phyloP scores from a whole-genome alignment of 2,113 vertebrate genomes.

The Maylandia zebra region DNA sequence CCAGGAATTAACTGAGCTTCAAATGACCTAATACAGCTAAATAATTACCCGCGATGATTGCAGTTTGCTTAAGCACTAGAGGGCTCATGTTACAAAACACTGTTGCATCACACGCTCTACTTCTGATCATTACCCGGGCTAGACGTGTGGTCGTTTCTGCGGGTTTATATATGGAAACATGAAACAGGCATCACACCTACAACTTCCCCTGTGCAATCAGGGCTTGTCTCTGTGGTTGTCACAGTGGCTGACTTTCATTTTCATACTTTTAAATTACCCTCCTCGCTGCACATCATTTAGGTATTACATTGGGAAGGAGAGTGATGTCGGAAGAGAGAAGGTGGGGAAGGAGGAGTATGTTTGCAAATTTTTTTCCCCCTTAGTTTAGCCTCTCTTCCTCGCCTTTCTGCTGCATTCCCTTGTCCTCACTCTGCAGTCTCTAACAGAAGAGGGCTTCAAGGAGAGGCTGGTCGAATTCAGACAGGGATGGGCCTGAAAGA shows the following conservation, averaged over 20 bases:
- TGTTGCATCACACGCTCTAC: slow-evolving; percentile 18
- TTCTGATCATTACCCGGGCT: slow-evolving; percentile 13
- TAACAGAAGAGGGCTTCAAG: slow-evolving; percentile 69
- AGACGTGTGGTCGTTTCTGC: background rate
- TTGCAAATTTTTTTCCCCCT: background rate
- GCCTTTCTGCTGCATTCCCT: slow-evolving; percentile 46
- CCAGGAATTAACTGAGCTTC: slow-evolving; percentile 49
- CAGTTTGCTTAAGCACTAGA: slow-evolving; percentile 42
- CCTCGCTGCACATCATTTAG: slow-evolving; percentile 37
- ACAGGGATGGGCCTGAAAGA: slow-evolving; percentile 73
- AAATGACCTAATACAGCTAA: slow-evolving; percentile 53
- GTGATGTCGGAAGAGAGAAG: slow-evolving; percentile 3
- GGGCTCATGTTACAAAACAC: slow-evolving; percentile 30
- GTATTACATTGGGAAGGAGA: slow-evolving; percentile 9
- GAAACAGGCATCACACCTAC: slow-evolving; percentile 53
- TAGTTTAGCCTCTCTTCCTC: slow-evolving; percentile 24
- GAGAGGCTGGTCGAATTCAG: slow-evolving; percentile 59
- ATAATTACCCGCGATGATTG: slow-evolving; percentile 53
- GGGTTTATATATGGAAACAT: slow-evolving; percentile 33
- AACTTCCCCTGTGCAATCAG: slow-evolving; percentile 50
- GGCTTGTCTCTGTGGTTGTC: slow-evolving; percentile 45
- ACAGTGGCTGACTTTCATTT: slow-evolving; percentile 37
- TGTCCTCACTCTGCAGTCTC: slow-evolving; percentile 40
- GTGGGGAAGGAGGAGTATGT: slow-evolving; percentile 27
- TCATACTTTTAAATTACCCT: slow-evolving; percentile 40